Evolutionary conservation across 2,888 invertebrate genomes (phyloP).

Genomic region (Argyresthia albistria): DNA sequence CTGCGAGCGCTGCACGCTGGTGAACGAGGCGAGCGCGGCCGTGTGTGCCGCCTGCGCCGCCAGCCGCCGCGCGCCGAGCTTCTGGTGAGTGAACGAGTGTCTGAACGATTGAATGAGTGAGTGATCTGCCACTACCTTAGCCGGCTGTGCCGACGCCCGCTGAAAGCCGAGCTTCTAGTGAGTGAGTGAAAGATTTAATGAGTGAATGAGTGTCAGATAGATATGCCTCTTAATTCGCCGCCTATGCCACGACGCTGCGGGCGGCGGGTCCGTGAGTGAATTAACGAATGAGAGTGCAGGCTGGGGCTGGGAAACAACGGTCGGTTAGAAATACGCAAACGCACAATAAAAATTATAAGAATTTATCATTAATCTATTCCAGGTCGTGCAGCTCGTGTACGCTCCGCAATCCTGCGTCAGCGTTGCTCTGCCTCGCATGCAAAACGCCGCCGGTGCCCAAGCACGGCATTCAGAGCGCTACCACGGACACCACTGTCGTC

Average conservation of each 20-base stretch:
- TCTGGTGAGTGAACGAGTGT: not conserved
- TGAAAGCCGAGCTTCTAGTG: too few species aligned
- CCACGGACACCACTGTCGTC: conserved; percentile 55
- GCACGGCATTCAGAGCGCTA: conserved; percentile 32
- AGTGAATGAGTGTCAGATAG: too few species aligned
- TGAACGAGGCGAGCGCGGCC: conserved; percentile 79
- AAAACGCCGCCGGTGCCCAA: conserved; percentile 76
- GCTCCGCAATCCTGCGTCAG: conserved; percentile 81
- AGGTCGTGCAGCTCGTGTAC: conserved; percentile 86
- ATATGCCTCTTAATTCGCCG: too few species aligned
- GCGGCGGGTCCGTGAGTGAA: too few species aligned
- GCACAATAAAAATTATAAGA: not conserved
- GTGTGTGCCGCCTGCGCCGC: conserved; percentile 91
- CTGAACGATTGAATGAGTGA: too few species aligned
- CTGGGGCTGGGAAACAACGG: too few species aligned
- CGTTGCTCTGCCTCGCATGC: conserved; percentile 81
- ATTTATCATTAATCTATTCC: conserved; percentile 11
- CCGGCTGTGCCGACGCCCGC: too few species aligned
- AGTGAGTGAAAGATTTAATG: too few species aligned
- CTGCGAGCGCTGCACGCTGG: conserved; percentile 89
- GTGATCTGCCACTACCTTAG: too few species aligned
- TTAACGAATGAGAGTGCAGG: too few species aligned
- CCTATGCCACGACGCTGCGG: too few species aligned
- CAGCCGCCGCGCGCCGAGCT: conserved; percentile 75
- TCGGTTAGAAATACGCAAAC: not conserved